Evolutionary conservation across 2,888 invertebrate genomes (phyloP).

Genomic region (Oligia strigilis): DNA sequence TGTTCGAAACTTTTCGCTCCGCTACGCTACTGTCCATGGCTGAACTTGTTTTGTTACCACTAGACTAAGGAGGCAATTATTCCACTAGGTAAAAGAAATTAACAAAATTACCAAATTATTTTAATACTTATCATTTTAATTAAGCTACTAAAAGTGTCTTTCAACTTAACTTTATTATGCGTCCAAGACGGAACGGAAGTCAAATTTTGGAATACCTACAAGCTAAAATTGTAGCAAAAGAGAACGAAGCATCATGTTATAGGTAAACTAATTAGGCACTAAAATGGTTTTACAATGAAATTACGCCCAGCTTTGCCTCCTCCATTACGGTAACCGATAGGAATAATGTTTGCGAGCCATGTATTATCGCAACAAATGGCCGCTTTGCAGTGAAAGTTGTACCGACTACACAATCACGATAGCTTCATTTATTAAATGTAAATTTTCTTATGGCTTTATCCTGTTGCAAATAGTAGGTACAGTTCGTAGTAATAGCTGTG

Average conservation of each 20-base stretch:
- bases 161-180: constrained; percentile 30
- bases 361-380: constrained; percentile 75
- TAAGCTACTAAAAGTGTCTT: constrained; percentile 13
- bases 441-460: constrained; percentile 32
- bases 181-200: constrained; percentile 15
- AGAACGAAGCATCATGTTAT: constrained; percentile 18
- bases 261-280: constrained; percentile 37
- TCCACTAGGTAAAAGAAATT: constrained; percentile 36
- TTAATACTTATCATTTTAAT: constrained; percentile 23
- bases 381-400: constrained; percentile 77
- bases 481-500: constrained; percentile 19
- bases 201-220: constrained; percentile 5
- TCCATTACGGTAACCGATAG: constrained; percentile 46
- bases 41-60: constrained; percentile 36
- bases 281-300: constrained; percentile 29
- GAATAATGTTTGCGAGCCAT: constrained; percentile 42
- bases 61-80: constrained; percentile 45
- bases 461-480: constrained; percentile 38
- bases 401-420: constrained; percentile 69
- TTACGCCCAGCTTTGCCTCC: constrained; percentile 28
- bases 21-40: constrained; percentile 21
- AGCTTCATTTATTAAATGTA: constrained; percentile 52
- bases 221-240: constrained; percentile 23
- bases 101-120: constrained; percentile 20
- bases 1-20: constrained; percentile 37